Base-by-base conservation (phyloP, 2,888 invertebrate species). In the Apodemia hepburni region DNA sequence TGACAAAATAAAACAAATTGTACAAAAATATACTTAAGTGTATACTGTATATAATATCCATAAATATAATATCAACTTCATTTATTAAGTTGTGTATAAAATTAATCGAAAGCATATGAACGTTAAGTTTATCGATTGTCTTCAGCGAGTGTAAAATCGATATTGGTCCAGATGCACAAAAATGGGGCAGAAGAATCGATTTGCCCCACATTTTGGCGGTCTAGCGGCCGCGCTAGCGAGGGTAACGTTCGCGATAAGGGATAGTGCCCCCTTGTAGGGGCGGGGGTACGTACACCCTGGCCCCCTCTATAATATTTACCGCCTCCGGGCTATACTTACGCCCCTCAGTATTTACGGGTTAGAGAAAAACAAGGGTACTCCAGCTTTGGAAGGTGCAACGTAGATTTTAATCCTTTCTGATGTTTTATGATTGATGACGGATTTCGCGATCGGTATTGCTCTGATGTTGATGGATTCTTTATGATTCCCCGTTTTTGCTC, bases 311-410 rank as follows among this genome's bases (percentile, higher is more conserved):
- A 87, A 90, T 90, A 91, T 91, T 91, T 89, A 82, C 91, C 91
- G 91, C 91, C 91, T 90, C 89, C 87, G 87, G 85, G 91, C 89
- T 75, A 84, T 91, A 89, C 91, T 90, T 91, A 90, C 90, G 88
- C 91, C 91, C 91, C 91, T 89, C 84, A 87, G 87, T 88, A 90
- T 91, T 91, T 90, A 89, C 91, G 91, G 90, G 85, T 87, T 89
- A 85, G 88, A 91, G 91, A 90, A 91, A 91, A 91, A 91, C 91
- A 91, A 90, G 91, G 91, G 91, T 88, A 90, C 89, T 89, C 87
- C 84, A 87, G 87, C 87, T 85, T 85, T 82, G 81, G 88, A 89
- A 91, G 91, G 91, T 91, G 91, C 91, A 91, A 89, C 90, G 90
- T 89, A 87, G 88, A 91, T 91, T 90, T 89, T 91, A 91, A 91